Conservation (phyloP, 2,797 vertebrate genomes). For the Hoplostethus atlanticus region DNA sequence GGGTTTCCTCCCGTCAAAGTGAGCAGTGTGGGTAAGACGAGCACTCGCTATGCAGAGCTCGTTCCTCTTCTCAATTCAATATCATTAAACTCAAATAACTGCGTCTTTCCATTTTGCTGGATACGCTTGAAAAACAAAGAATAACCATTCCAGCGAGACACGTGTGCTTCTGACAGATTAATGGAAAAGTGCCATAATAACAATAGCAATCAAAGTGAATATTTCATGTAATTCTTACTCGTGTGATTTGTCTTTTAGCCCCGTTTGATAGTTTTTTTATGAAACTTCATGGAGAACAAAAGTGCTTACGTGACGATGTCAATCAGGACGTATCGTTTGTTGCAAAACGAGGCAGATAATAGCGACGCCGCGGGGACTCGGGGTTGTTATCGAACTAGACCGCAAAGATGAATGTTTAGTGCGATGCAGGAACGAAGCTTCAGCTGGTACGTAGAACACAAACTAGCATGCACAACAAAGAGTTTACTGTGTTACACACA, state of each 20-base stretch:
- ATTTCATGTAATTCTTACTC: slow-evolving; percentile 9
- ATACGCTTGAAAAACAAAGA: slow-evolving; percentile 30
- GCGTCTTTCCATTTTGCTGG: slow-evolving; percentile 5
- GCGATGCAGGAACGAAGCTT: not conserved
- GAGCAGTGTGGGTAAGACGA: slow-evolving; percentile 1
- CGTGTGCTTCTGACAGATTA: slow-evolving; percentile 19
- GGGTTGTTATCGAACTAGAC: slow-evolving; percentile 23
- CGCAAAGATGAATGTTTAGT: slow-evolving; percentile 45
- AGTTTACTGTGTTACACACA: slow-evolving; percentile 16
- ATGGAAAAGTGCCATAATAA: slow-evolving; percentile 30
- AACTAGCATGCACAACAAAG: slow-evolving; percentile 41
- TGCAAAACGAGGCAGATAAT: not conserved
- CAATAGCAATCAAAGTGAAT: slow-evolving; percentile 21
- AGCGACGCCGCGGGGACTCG: not conserved
- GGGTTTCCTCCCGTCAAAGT: slow-evolving; percentile 26
- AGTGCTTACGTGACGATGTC: slow-evolving; percentile 2
- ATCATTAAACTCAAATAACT: slow-evolving; percentile 37
- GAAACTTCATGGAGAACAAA: slow-evolving; percentile 25
- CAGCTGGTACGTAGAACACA: slow-evolving; percentile 23
- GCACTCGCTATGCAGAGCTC: not conserved
- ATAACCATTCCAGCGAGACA: slow-evolving; percentile 12
- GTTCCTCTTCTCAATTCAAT: slow-evolving; percentile 22
- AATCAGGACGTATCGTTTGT: slow-evolving; percentile 6
- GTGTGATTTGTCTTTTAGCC: not conserved
- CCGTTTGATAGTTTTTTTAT: slow-evolving; percentile 2